phyloP scores from a whole-genome alignment of 2,797 vertebrate species.

The Champsocephalus esox region DNA sequence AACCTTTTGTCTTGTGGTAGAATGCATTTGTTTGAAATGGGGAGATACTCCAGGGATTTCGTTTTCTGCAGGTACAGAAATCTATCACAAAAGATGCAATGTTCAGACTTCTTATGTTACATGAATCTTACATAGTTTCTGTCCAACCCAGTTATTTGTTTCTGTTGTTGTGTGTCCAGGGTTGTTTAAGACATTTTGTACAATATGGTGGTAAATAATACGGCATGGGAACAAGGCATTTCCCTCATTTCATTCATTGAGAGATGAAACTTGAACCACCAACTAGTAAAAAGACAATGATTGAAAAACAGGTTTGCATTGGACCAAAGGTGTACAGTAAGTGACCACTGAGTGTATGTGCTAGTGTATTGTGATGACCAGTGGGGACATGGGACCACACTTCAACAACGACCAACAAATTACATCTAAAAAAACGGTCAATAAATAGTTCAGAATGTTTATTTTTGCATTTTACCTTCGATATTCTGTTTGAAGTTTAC shows the following conservation, averaged over 20 bases:
- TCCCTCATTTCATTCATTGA: neutral
- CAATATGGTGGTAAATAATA: conserved; percentile 30
- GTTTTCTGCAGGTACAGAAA: conserved; percentile 2
- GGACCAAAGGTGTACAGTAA: too few relatives aligned
- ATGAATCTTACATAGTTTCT: neutral
- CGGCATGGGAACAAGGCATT: conserved; percentile 21
- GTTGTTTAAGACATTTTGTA: neutral
- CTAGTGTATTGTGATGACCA: too few relatives aligned
- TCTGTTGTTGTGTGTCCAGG: neutral
- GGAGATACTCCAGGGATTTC: neutral
- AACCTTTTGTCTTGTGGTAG: conserved; percentile 22
- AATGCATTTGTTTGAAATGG: conserved; percentile 9
- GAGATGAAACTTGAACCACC: neutral
- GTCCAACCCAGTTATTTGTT: neutral
- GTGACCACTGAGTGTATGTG: too few relatives aligned
- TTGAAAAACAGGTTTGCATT: too few relatives aligned
- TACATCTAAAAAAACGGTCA: too few relatives aligned
- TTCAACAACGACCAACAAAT: too few relatives aligned
- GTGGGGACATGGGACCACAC: too few relatives aligned
- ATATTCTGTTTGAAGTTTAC: too few relatives aligned
- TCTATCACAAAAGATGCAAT: conserved; percentile 42
- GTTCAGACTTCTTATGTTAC: conserved; percentile 22
- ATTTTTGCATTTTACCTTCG: too few relatives aligned
- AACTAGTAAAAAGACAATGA: neutral
- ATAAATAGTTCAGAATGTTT: too few relatives aligned